phyloP scores from a whole-genome alignment of 2,888 invertebrate genomes.

The Chrysodeixis includens region DNA sequence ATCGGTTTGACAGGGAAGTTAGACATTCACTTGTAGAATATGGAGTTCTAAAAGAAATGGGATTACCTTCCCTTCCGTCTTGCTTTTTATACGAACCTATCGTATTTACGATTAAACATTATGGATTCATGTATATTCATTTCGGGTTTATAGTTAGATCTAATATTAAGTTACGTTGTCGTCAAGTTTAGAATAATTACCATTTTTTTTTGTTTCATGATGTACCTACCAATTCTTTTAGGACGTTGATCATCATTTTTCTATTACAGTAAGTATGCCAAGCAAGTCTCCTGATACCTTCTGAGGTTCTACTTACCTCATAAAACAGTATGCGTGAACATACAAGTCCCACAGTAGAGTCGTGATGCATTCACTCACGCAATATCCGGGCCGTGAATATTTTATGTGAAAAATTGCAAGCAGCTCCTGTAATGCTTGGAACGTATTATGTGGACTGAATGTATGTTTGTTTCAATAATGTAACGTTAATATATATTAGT shows the following conservation, averaged over 20 bases:
- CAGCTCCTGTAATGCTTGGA: slow-evolving; percentile 44
- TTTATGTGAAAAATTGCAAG: slow-evolving; percentile 78
- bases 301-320: slow-evolving; percentile 32
- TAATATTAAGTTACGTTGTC: too few species aligned
- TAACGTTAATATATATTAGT: background rate
- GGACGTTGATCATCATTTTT: background rate
- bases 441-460: slow-evolving; percentile 38
- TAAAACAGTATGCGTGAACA: slow-evolving; percentile 31
- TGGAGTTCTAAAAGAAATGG: background rate
- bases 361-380: slow-evolving; percentile 66
- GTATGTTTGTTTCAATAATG: slow-evolving; percentile 18
- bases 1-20: slow-evolving; percentile 2
- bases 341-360: slow-evolving; percentile 18
- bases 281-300: slow-evolving; percentile 1
- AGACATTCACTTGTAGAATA: background rate
- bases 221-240: background rate
- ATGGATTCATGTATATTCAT: too few species aligned
- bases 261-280: background rate
- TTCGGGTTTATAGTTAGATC: too few species aligned
- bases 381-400: slow-evolving; percentile 73
- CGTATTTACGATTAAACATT: too few species aligned
- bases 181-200: too few species aligned
- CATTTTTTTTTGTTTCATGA: too few species aligned
- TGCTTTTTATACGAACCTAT: too few species aligned
- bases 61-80: too few species aligned